Evolutionary conservation across 2,113 vertebrate genomes (phyloP).

Genomic region (Triplophysa dalaica): DNA sequence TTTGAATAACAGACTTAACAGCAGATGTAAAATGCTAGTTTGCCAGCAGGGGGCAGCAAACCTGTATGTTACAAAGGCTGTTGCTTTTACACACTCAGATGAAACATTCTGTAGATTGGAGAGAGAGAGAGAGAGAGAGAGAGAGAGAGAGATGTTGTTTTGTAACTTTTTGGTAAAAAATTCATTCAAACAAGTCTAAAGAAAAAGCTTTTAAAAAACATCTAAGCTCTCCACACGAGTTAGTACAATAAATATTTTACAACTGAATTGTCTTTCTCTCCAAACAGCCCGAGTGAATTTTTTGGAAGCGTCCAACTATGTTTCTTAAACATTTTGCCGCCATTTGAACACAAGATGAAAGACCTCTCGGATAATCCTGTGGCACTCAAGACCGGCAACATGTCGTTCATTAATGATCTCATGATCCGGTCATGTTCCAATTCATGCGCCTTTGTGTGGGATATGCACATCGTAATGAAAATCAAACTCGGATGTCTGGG

Average conservation of each 20-base stretch:
- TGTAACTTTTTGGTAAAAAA: background rate
- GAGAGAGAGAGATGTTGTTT: background rate
- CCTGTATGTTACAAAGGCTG: constrained; percentile 60
- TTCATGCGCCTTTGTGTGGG: constrained; percentile 24
- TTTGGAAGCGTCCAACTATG: background rate
- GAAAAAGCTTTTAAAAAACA: background rate
- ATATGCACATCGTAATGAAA: constrained; percentile 44
- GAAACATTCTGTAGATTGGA: background rate
- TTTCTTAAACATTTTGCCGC: background rate
- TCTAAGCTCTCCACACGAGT: background rate
- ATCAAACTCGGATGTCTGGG: constrained; percentile 60
- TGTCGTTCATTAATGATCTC: constrained; percentile 21
- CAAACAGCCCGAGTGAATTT: no score
- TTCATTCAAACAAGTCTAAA: background rate
- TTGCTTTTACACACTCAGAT: background rate
- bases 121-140: background rate
- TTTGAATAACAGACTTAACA: constrained; percentile 13
- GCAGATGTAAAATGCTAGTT: background rate
- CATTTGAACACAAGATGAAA: background rate
- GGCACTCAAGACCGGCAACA: background rate
- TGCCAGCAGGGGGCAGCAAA: constrained; percentile 78
- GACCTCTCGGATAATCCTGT: background rate
- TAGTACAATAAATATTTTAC: background rate
- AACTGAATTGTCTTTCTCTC: background rate
- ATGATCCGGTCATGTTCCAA: constrained; percentile 30